Evolutionary conservation across 1,140 invertebrate species (phyloP).

Genomic region (Pseudomyrmex concolor): DNA sequence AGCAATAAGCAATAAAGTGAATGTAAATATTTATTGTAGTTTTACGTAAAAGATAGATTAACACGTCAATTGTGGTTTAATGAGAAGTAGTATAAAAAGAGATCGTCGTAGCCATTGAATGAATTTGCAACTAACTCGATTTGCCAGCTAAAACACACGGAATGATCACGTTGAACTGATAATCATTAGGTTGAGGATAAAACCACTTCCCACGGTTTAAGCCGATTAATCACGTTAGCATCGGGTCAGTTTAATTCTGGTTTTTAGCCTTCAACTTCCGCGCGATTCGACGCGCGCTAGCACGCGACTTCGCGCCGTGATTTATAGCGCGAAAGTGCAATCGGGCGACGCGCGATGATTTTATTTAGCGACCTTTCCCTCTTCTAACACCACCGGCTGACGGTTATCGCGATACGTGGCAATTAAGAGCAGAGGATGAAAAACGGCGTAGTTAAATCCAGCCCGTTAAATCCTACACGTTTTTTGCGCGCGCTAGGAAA

Average conservation of each 20-base stretch:
- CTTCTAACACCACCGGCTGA: background rate
- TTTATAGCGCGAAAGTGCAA: conserved; percentile 55
- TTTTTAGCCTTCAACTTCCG: conserved; percentile 58
- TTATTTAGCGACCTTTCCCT: conserved; percentile 41
- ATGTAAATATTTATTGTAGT: too few relatives aligned
- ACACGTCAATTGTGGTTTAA: too few relatives aligned
- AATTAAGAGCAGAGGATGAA: conserved; percentile 44
- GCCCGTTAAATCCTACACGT: background rate
- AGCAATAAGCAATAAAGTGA: background rate
- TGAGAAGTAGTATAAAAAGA: too few relatives aligned
- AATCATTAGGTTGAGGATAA: conserved; percentile 40
- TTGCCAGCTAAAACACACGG: too few relatives aligned
- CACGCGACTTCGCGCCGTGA: conserved; percentile 36
- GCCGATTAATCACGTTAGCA: conserved; percentile 50
- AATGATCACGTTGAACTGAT: conserved; percentile 29
- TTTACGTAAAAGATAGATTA: too few relatives aligned
- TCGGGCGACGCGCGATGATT: conserved; percentile 45
- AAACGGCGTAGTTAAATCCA: conserved; percentile 45
- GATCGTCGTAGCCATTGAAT: too few relatives aligned
- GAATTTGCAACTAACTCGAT: too few relatives aligned
- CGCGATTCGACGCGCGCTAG: conserved; percentile 40
- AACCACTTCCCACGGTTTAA: conserved; percentile 25
- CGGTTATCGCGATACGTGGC: conserved; percentile 37
- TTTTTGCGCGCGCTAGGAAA: conserved; percentile 32
- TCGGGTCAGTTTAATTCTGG: conserved; percentile 41